phyloP scores from a whole-genome alignment of 2,113 vertebrate species.

The Toxotes jaculatrix region DNA sequence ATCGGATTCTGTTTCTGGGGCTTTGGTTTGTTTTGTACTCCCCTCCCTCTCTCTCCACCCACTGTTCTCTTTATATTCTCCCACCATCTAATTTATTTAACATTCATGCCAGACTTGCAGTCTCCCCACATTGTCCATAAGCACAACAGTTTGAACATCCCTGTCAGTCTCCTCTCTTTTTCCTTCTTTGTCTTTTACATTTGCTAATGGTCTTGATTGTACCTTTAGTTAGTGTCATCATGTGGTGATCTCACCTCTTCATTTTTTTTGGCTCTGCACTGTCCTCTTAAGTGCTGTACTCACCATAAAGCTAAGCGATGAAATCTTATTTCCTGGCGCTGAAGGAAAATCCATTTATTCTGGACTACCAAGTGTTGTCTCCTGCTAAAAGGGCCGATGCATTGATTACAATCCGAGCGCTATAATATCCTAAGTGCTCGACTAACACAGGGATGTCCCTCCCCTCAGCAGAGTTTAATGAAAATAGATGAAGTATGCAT shows the following conservation, averaged over 20 bases:
- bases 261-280: slow-evolving; percentile 25
- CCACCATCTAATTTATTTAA: slow-evolving; percentile 21
- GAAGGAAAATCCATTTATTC: slow-evolving; percentile 68
- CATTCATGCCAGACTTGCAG: background rate
- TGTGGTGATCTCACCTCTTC: slow-evolving; percentile 13
- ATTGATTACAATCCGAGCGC: too few species aligned
- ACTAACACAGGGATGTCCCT: too few species aligned
- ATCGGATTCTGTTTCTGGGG: background rate
- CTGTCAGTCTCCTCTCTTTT: background rate
- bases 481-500: too few species aligned
- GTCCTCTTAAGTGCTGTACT: slow-evolving; percentile 45
- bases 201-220: background rate
- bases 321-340: slow-evolving; percentile 50
- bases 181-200: background rate
- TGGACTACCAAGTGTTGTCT: slow-evolving; percentile 41
- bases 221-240: background rate
- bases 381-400: too few species aligned
- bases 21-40: slow-evolving; percentile 1
- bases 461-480: too few species aligned
- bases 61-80: background rate
- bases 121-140: slow-evolving; percentile 13
- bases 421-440: too few species aligned
- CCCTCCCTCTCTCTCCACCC: background rate
- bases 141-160: slow-evolving; percentile 6
- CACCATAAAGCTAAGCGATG: slow-evolving; percentile 45